These are phyloP conservation scores for Lasioglossum morio DNA, from an alignment of 2,888 invertebrate species.

Conservation along the genomic window DNA sequence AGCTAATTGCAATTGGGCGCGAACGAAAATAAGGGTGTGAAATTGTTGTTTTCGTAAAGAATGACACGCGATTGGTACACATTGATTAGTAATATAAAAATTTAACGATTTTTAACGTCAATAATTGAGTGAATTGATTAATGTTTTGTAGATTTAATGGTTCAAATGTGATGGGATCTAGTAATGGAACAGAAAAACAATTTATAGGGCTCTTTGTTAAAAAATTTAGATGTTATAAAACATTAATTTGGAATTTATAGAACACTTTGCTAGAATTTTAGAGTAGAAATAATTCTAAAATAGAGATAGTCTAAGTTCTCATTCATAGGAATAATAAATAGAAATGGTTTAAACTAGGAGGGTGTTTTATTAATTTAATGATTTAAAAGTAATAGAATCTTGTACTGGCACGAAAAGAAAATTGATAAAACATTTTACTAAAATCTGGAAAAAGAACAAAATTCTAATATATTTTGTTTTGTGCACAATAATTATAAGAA, in stretches of 20 bases:
- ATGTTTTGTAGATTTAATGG: background rate
- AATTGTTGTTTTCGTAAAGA: background rate
- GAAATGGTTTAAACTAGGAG: too few species aligned
- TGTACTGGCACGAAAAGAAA: too few species aligned
- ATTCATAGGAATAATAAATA: too few species aligned
- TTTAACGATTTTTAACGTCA: background rate
- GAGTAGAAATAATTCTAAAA: background rate
- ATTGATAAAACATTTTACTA: background rate
- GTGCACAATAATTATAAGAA: background rate
- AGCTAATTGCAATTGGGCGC: constrained; percentile 22
- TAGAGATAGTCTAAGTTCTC: too few species aligned
- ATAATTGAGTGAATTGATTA: background rate
- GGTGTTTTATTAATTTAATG: too few species aligned
- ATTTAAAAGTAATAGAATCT: too few species aligned
- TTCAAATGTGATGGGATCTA: background rate
- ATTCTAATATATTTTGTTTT: background rate
- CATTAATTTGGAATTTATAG: too few species aligned
- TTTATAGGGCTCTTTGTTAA: background rate
- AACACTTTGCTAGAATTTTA: too few species aligned
- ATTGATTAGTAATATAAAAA: background rate
- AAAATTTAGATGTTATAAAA: background rate
- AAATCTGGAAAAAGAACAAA: background rate
- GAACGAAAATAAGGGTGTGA: background rate
- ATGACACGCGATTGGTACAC: background rate
- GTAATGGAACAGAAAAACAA: background rate